A percentile compares a stretch with the other conserved stretches of the same genome.
Evolutionary conservation across 2,113 vertebrate species (phyloP).

Genomic region (Tychaedon coryphoeus): DNA sequence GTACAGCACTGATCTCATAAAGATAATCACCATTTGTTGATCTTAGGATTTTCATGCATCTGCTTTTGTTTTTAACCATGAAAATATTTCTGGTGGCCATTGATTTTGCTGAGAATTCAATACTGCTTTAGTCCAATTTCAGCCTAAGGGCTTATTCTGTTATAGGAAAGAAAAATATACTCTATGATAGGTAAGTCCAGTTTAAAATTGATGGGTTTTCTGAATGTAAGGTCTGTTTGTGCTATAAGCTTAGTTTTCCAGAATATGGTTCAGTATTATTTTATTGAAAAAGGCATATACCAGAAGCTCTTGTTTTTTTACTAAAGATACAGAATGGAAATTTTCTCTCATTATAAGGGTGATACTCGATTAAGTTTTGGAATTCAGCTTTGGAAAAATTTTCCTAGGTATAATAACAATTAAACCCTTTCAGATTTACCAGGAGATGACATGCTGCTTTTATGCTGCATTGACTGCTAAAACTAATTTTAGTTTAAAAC

Average conservation of each 20-base stretch:
- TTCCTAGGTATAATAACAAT: neutral
- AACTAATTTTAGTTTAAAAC: no score
- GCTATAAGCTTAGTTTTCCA: neutral
- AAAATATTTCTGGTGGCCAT: neutral
- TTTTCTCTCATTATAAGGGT: neutral
- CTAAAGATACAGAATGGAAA: neutral
- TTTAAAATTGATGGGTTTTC: neutral
- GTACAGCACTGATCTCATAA: conserved; percentile 68
- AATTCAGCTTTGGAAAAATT: neutral
- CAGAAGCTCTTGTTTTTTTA: neutral
- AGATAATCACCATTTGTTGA: neutral
- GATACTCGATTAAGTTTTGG: neutral
- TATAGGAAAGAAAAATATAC: neutral
- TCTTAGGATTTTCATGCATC: neutral
- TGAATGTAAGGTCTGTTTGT: neutral
- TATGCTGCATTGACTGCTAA: neutral
- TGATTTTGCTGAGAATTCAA: neutral
- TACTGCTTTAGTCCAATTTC: neutral
- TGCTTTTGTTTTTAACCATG: neutral
- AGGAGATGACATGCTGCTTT: neutral
- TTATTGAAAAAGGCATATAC: neutral
- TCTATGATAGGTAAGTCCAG: neutral
- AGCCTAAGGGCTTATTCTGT: neutral
- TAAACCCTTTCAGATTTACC: neutral
- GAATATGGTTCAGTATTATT: neutral